Conservation (phyloP, 2,888 invertebrate species). For the Argyresthia goedartella region DNA sequence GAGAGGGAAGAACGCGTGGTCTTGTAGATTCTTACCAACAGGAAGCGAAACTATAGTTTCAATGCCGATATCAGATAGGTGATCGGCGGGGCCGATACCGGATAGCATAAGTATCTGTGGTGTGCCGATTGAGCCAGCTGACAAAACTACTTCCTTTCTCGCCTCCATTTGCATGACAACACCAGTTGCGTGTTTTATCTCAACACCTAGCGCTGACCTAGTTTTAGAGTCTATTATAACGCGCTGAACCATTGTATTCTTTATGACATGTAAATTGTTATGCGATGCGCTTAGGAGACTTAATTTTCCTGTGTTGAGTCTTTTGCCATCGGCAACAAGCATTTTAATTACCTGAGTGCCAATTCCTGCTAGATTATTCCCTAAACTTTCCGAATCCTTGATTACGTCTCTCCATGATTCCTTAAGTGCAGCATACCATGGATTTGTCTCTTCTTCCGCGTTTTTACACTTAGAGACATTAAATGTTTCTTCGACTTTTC, state of each 20-base stretch:
- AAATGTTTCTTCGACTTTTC: slow-evolving; percentile 44
- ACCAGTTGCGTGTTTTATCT: slow-evolving; percentile 35
- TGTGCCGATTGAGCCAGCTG: slow-evolving; percentile 58
- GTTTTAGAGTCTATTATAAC: slow-evolving; percentile 54
- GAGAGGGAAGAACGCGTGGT: slow-evolving; percentile 42
- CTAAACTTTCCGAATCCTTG: slow-evolving; percentile 25
- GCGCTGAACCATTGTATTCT: slow-evolving; percentile 57
- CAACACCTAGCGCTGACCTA: slow-evolving; percentile 45
- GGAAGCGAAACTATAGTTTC: slow-evolving; percentile 36
- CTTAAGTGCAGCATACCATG: slow-evolving; percentile 26
- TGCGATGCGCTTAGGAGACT: slow-evolving; percentile 35
- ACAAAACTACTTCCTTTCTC: slow-evolving; percentile 58
- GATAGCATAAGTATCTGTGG: slow-evolving; percentile 65
- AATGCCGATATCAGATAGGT: slow-evolving; percentile 38
- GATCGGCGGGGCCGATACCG: slow-evolving; percentile 53
- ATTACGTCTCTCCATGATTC: slow-evolving; percentile 42
- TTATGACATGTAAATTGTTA: slow-evolving; percentile 43
- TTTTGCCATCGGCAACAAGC: slow-evolving; percentile 48
- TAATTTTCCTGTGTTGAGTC: slow-evolving; percentile 60
- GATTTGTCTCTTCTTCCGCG: slow-evolving; percentile 15
- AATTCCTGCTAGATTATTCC: slow-evolving; percentile 32
- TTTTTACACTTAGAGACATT: slow-evolving; percentile 12
- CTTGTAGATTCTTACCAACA: slow-evolving; percentile 64
- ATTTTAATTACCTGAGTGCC: slow-evolving; percentile 60
- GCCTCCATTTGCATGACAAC: slow-evolving; percentile 29